Conservation (phyloP, 1,140 invertebrate species). For the Probaryconus sp. region DNA sequence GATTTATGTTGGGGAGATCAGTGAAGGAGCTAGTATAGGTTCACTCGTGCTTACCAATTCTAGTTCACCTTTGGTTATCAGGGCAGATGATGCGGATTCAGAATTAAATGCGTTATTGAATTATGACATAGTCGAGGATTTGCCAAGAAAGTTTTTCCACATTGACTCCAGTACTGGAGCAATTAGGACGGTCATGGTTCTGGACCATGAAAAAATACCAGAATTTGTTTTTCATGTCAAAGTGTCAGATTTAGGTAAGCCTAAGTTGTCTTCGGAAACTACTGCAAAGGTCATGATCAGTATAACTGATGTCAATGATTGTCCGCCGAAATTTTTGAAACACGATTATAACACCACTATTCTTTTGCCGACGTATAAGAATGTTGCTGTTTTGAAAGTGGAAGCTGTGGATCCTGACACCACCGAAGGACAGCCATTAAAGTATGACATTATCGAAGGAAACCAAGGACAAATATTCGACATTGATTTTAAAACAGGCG, state of each 20-base stretch:
- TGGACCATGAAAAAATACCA: constrained; percentile 89
- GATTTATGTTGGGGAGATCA: constrained; percentile 84
- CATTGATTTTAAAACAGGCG: constrained; percentile 86
- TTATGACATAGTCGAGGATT: constrained; percentile 90
- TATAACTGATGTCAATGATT: constrained; percentile 92
- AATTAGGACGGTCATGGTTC: constrained; percentile 84
- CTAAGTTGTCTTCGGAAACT: constrained; percentile 86
- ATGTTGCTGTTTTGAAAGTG: constrained; percentile 84
- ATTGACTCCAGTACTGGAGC: constrained; percentile 94
- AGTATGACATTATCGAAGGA: constrained; percentile 88
- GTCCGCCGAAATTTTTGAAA: constrained; percentile 86
- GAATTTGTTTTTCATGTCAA: constrained; percentile 89
- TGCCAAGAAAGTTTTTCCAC: constrained; percentile 86
- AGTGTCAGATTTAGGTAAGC: constrained; percentile 91
- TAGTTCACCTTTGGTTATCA: constrained; percentile 87
- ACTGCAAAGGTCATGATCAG: constrained; percentile 86
- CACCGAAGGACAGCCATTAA: constrained; percentile 80
- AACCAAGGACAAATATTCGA: constrained; percentile 88
- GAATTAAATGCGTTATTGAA: constrained; percentile 89
- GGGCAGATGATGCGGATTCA: constrained; percentile 87
- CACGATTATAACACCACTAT: constrained; percentile 87
- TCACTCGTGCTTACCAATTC: constrained; percentile 84
- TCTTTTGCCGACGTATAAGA: constrained; percentile 87
- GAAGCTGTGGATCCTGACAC: constrained; percentile 87
- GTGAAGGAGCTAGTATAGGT: constrained; percentile 84